A percentile compares a stretch with the other conserved stretches of the same genome.
These are phyloP conservation scores for Anthoscopus minutus DNA, from an alignment of 2,113 vertebrate species.

Conservation along the genomic window DNA sequence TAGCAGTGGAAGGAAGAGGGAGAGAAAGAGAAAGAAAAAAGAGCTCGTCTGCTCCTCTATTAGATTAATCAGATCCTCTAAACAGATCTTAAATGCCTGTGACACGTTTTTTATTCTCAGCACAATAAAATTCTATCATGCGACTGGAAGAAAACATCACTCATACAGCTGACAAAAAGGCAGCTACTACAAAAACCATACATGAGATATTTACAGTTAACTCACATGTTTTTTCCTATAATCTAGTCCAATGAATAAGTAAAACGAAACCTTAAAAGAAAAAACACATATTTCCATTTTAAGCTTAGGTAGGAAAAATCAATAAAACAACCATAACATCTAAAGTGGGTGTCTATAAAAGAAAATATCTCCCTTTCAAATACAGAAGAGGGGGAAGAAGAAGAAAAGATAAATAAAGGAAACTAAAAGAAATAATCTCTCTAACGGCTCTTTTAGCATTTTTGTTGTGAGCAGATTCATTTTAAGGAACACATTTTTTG, in stretches of 20 bases:
- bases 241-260: background rate
- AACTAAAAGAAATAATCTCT: background rate
- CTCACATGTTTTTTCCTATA: background rate
- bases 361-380: background rate
- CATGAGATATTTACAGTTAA: background rate
- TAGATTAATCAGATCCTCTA: conserved; percentile 22
- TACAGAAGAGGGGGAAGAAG: background rate
- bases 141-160: background rate
- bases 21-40: background rate
- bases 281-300: background rate
- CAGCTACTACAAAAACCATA: background rate
- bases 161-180: background rate
- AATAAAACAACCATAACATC: background rate
- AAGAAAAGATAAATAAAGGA: background rate
- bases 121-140: background rate
- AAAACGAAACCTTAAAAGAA: background rate
- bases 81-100: conserved; percentile 39
- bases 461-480: background rate
- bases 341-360: background rate
- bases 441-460: background rate
- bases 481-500: conserved; percentile 20
- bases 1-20: background rate
- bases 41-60: background rate
- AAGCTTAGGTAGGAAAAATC: background rate
- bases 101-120: background rate